phyloP scores from a whole-genome alignment of 1,140 invertebrate genomes.

The Trichoplusia ni region DNA sequence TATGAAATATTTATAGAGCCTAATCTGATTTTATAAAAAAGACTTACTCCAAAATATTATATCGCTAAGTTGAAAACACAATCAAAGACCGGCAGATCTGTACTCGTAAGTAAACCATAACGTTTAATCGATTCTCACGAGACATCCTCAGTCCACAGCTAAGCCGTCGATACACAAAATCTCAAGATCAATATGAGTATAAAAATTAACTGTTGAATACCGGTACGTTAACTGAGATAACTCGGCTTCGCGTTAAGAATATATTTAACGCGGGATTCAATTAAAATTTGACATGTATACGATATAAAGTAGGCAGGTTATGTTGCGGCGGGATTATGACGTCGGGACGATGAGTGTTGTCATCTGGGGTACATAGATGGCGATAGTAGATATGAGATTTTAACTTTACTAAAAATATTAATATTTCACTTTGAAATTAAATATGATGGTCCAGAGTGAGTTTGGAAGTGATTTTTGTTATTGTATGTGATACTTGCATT shows the following conservation, averaged over 20 bases:
- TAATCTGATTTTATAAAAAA: too few species aligned
- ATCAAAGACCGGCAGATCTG: too few species aligned
- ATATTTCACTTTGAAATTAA: too few species aligned
- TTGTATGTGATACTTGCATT: too few species aligned
- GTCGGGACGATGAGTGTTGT: neutral
- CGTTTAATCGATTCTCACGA: conserved; percentile 14
- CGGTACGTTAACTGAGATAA: conserved; percentile 35
- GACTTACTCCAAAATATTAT: too few species aligned
- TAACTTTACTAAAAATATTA: too few species aligned
- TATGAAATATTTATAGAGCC: too few species aligned
- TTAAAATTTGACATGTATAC: conserved; percentile 72
- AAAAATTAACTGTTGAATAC: conserved; percentile 1
- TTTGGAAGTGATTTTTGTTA: neutral
- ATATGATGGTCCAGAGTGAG: too few species aligned
- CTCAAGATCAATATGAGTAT: neutral
- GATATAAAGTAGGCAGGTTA: conserved; percentile 43
- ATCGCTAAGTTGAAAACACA: too few species aligned
- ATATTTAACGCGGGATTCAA: conserved; percentile 67
- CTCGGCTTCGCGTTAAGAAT: conserved; percentile 51
- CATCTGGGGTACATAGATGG: neutral
- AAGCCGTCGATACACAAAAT: neutral
- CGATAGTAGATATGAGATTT: neutral
- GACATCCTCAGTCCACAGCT: neutral
- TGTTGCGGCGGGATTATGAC: conserved; percentile 26
- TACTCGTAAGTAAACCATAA: neutral